phyloP scores from a whole-genome alignment of 2,888 invertebrate species.

The Dastarcus helophoroides region DNA sequence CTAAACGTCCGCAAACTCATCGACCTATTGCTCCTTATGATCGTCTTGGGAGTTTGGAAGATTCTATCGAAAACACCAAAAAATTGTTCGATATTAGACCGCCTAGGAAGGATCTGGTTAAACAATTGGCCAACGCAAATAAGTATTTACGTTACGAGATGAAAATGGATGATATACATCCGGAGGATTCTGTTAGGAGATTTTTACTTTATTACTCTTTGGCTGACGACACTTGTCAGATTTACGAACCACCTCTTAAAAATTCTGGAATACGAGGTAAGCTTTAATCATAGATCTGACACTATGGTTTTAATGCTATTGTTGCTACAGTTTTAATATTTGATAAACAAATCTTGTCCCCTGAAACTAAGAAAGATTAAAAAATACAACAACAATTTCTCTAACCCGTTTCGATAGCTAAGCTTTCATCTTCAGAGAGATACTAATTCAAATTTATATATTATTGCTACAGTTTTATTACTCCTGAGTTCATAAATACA shows the following conservation, averaged over 20 bases:
- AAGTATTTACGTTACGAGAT: slow-evolving; percentile 57
- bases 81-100: slow-evolving; percentile 59
- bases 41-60: slow-evolving; percentile 65
- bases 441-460: too few species aligned
- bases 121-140: slow-evolving; percentile 60
- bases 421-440: too few species aligned
- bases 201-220: slow-evolving; percentile 69
- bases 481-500: too few species aligned
- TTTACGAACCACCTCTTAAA: slow-evolving; percentile 58
- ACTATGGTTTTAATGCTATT: too few species aligned
- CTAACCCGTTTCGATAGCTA: too few species aligned
- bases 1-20: slow-evolving; percentile 22
- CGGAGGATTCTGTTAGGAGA: slow-evolving; percentile 62
- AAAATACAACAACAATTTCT: too few species aligned
- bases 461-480: too few species aligned
- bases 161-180: slow-evolving; percentile 63
- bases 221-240: slow-evolving; percentile 61
- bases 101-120: slow-evolving; percentile 63
- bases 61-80: slow-evolving; percentile 61
- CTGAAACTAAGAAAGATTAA: too few species aligned
- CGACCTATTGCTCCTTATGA: slow-evolving; percentile 52
- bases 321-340: too few species aligned
- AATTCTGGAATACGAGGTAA: slow-evolving; percentile 58
- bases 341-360: too few species aligned
- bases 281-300: slow-evolving; percentile 2